Evolutionary conservation across 2,797 vertebrate species (phyloP).

Genomic region (Petrocephalus sullivani): DNA sequence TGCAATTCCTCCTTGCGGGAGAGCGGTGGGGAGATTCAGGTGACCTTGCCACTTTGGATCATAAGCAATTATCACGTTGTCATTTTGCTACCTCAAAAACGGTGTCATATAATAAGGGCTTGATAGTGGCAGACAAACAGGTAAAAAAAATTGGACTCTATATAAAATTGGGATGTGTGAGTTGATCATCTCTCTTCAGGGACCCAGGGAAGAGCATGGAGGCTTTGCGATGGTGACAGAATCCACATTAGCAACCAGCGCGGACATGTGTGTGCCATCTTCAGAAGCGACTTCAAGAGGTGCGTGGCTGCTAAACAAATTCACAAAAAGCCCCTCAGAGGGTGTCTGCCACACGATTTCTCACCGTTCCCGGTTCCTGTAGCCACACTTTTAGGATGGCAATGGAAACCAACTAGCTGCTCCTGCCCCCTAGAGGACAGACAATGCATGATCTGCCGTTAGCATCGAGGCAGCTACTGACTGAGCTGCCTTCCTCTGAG

Average conservation of each 20-base stretch:
- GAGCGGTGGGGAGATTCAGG: background rate
- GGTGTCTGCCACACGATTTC: background rate
- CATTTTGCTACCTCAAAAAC: background rate
- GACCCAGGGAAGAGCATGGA: background rate
- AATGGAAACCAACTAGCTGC: background rate
- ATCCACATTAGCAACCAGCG: background rate
- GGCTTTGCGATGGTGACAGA: background rate
- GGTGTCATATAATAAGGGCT: background rate
- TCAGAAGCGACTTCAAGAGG: background rate
- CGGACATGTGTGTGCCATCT: background rate
- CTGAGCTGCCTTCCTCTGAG: background rate
- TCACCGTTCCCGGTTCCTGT: background rate
- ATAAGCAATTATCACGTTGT: background rate
- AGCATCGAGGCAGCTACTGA: background rate
- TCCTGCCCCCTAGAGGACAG: slow-evolving; percentile 1
- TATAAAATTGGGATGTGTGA: background rate
- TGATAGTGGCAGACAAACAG: background rate
- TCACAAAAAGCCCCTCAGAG: background rate
- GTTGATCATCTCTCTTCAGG: background rate
- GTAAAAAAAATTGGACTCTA: background rate
- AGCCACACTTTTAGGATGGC: background rate
- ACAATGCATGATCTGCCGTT: background rate
- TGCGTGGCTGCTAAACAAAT: background rate
- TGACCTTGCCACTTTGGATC: background rate
- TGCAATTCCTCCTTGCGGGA: background rate